Evolutionary conservation across 2,797 vertebrate species (phyloP).

Genomic region (Alca torda): DNA sequence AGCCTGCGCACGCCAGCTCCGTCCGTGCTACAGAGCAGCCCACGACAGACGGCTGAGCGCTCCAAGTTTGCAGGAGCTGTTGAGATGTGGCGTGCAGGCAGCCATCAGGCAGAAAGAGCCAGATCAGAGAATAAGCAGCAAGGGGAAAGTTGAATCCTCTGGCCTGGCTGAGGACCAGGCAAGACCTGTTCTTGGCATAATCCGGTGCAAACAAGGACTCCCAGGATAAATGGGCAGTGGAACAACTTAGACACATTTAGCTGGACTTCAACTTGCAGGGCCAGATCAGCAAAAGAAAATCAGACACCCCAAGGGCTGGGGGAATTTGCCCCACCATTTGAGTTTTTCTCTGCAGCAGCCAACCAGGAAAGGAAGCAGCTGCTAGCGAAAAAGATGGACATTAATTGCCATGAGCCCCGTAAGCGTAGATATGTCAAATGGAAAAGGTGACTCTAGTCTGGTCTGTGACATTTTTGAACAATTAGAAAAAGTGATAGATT

Average conservation of each 20-base stretch:
- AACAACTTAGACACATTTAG: constrained; percentile 38
- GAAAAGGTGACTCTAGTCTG: constrained; percentile 65
- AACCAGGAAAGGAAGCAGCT: constrained; percentile 47
- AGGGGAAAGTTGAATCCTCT: constrained; percentile 34
- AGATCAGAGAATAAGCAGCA: constrained; percentile 34
- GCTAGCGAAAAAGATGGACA: constrained; percentile 31
- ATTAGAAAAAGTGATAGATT: constrained; percentile 53
- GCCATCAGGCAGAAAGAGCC: background rate
- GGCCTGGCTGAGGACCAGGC: constrained; percentile 21
- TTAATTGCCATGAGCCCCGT: constrained; percentile 12
- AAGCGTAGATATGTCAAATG: constrained; percentile 44
- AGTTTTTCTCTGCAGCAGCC: constrained; percentile 20
- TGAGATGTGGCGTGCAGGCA: constrained; percentile 40
- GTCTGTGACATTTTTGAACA: constrained; percentile 54
- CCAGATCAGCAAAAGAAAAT: constrained; percentile 36
- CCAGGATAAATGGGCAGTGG: constrained; percentile 55
- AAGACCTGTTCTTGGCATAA: constrained; percentile 45
- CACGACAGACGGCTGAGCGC: background rate
- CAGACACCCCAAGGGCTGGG: background rate
- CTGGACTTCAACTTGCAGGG: background rate
- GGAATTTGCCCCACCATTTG: constrained; percentile 17
- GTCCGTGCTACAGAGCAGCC: background rate
- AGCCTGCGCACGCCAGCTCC: background rate
- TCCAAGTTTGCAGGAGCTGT: constrained; percentile 49
- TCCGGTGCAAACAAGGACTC: constrained; percentile 46